These are phyloP conservation scores for Scartelaos histophorus DNA, from an alignment of 2,113 vertebrate species.

Conservation along the genomic window DNA sequence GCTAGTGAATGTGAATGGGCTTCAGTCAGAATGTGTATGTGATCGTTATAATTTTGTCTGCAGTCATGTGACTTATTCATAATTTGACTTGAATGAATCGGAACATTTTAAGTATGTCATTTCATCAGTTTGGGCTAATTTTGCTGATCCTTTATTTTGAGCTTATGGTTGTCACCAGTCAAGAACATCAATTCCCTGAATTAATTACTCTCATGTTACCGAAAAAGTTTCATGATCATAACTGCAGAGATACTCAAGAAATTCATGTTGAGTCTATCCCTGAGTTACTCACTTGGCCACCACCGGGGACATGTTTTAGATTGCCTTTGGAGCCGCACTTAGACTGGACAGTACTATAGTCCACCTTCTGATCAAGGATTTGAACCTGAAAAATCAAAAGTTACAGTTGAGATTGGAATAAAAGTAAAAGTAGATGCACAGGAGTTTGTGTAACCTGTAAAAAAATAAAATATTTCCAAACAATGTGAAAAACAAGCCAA, in stretches of 20 bases:
- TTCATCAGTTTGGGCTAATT: neutral
- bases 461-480: neutral
- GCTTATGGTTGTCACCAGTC: neutral
- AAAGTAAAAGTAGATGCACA: neutral
- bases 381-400: slow-evolving; percentile 85
- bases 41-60: neutral
- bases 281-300: slow-evolving; percentile 93
- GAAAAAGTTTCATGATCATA: slow-evolving; percentile 56
- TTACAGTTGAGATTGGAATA: slow-evolving; percentile 45
- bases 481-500: neutral
- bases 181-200: neutral
- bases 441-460: slow-evolving; percentile 21
- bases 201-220: neutral
- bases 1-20: neutral
- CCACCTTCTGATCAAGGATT: slow-evolving; percentile 96
- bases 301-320: slow-evolving; percentile 92
- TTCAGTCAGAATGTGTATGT: neutral
- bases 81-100: neutral
- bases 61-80: neutral
- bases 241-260: slow-evolving; percentile 71
- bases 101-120: neutral
- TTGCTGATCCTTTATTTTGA: neutral
- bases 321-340: slow-evolving; percentile 98
- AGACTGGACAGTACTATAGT: slow-evolving; percentile 92
- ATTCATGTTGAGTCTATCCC: slow-evolving; percentile 65